Evolutionary conservation across 1,140 invertebrate species (phyloP).

Genomic region (Steinernema khuongi): DNA sequence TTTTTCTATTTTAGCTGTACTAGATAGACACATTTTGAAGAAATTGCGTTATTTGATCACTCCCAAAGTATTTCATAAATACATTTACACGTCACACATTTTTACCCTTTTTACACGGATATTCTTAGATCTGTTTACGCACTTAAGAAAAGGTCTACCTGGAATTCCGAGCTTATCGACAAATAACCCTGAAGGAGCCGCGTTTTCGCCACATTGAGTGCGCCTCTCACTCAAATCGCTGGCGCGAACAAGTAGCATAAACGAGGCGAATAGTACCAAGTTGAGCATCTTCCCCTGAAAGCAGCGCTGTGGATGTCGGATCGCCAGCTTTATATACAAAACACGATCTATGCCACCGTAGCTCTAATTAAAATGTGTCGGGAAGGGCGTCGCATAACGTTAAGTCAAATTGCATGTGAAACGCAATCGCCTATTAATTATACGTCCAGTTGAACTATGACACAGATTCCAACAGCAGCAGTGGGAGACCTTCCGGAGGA

Average conservation of each 20-base stretch:
- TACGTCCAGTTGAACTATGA: not conserved
- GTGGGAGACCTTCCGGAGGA: not conserved
- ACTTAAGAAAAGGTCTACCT: too few relatives aligned
- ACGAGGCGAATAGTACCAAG: not conserved
- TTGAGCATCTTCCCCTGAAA: not conserved
- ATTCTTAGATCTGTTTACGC: too few relatives aligned
- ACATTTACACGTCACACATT: too few relatives aligned
- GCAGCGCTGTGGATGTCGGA: not conserved
- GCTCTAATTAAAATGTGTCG: not conserved
- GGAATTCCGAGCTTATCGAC: not conserved
- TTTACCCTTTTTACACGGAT: too few relatives aligned
- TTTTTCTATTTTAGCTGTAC: too few relatives aligned
- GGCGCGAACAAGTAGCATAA: not conserved
- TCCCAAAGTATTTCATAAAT: too few relatives aligned
- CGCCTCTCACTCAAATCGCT: not conserved
- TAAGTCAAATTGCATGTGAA: constrained; percentile 2
- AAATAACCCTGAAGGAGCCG: not conserved
- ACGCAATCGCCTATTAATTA: not conserved
- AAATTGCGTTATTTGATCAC: too few relatives aligned
- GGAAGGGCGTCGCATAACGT: not conserved
- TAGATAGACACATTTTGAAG: too few relatives aligned
- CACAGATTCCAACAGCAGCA: not conserved
- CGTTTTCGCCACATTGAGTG: not conserved
- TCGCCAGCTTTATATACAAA: not conserved
- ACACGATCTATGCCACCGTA: not conserved